Conservation (phyloP, 2,113 vertebrate species). For the Amblyopsis rosae region DNA sequence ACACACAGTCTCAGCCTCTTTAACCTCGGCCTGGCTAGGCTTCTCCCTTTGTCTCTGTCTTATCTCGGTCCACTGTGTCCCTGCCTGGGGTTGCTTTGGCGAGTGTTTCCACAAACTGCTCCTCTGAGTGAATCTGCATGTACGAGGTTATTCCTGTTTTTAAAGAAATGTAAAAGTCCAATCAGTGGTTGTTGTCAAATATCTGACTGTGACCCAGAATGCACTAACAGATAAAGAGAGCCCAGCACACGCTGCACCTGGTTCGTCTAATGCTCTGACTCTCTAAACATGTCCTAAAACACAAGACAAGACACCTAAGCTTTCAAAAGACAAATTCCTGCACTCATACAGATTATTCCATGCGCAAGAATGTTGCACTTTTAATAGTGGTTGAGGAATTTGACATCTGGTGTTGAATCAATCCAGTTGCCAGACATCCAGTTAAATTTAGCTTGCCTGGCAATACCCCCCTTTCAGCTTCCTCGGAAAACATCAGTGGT, state of each 20-base stretch:
- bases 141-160: background rate
- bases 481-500: constrained; percentile 18
- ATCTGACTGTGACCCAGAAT: constrained; percentile 31
- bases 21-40: constrained; percentile 54
- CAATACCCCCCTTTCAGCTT: constrained; percentile 15
- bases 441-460: constrained; percentile 21
- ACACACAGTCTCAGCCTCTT: constrained; percentile 29
- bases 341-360: constrained; percentile 32
- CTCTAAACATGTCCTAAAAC: constrained; percentile 13
- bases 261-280: constrained; percentile 20
- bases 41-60: constrained; percentile 60
- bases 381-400: constrained; percentile 35
- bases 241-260: constrained; percentile 20
- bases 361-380: constrained; percentile 49
- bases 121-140: constrained; percentile 23
- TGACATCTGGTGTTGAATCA: constrained; percentile 30
- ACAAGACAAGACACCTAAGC: constrained; percentile 37
- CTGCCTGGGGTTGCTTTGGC: background rate
- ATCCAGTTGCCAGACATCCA: constrained; percentile 31
- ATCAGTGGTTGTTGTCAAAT: constrained; percentile 15
- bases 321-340: constrained; percentile 36
- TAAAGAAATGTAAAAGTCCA: background rate
- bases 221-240: constrained; percentile 26
- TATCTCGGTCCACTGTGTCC: constrained; percentile 24
- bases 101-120: too few relatives aligned